Conservation (phyloP, 2,113 vertebrate species). For the Centrocercus urophasianus region DNA sequence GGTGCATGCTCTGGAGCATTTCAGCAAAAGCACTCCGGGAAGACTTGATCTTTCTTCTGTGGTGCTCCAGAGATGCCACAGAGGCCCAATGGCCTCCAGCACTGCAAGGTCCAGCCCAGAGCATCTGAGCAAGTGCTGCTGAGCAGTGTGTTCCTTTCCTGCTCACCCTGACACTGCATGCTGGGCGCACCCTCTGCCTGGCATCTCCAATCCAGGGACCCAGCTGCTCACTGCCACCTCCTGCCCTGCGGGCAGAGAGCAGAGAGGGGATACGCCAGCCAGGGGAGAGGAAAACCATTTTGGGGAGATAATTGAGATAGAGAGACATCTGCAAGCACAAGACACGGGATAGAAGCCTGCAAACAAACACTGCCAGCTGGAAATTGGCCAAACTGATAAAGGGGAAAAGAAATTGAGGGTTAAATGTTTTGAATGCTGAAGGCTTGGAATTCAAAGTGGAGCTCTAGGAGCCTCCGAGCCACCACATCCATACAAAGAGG, state of each 20-base stretch:
- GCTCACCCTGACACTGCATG: neutral
- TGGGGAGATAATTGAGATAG: constrained; percentile 44
- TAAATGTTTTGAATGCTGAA: constrained; percentile 53
- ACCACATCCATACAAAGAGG: constrained; percentile 17
- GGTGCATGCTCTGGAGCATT: neutral
- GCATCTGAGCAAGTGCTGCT: neutral
- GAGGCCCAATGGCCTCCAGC: neutral
- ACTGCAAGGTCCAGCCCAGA: constrained; percentile 44
- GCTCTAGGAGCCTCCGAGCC: constrained; percentile 50
- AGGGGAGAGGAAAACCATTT: constrained; percentile 31
- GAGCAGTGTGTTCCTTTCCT: constrained; percentile 27
- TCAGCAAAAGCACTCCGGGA: neutral
- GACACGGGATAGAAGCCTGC: neutral
- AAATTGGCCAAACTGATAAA: constrained; percentile 59
- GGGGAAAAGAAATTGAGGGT: constrained; percentile 51
- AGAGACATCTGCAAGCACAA: constrained; percentile 27
- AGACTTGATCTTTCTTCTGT: neutral
- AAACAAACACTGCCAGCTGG: constrained; percentile 40
- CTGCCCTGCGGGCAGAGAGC: neutral
- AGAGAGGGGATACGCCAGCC: neutral
- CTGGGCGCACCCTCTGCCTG: constrained; percentile 32
- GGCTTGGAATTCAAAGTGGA: constrained; percentile 54
- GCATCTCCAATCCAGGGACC: constrained; percentile 21
- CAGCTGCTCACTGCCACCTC: neutral
- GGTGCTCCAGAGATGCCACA: constrained; percentile 30